Percentiles rank a stretch among this genome's conserved stretches.
These are phyloP conservation scores for Amphimallon solstitiale DNA, from an alignment of 2,888 invertebrate genomes.

Conservation along the genomic window DNA sequence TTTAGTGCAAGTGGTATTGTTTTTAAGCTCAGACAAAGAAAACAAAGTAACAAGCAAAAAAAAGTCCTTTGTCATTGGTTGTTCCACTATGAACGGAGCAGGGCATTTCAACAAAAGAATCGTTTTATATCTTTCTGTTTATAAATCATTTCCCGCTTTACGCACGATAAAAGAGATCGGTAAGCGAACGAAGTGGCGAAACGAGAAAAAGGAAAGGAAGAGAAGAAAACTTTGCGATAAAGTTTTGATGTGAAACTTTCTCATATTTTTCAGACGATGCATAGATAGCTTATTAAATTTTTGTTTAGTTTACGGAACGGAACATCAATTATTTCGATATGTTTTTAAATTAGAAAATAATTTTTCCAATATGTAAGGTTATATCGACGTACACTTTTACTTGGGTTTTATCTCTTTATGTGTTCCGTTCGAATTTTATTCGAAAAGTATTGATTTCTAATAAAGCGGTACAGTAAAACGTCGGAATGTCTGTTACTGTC, in stretches of 20 bases:
- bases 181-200: constrained; percentile 19
- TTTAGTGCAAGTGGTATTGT: constrained; percentile 11
- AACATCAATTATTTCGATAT: constrained; percentile 5
- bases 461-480: no score
- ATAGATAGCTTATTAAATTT: constrained; percentile 13
- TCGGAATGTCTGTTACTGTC: no score
- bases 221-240: constrained; percentile 24
- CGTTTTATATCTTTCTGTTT: constrained; percentile 47
- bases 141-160: constrained; percentile 38
- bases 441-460: no score
- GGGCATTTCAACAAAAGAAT: constrained; percentile 34
- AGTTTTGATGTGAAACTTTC: constrained; percentile 19
- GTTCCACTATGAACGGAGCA: constrained; percentile 16
- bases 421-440: no score
- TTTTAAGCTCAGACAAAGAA: constrained; percentile 22
- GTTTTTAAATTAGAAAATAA: background rate
- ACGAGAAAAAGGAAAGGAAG: background rate
- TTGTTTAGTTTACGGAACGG: background rate
- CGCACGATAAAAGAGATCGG: constrained; percentile 21
- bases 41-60: constrained; percentile 28
- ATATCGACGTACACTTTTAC: no score
- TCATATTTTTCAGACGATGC: constrained; percentile 3
- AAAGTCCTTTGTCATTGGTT: constrained; percentile 13
- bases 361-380: no score
- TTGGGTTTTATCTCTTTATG: no score